Base-by-base conservation (phyloP, 2,113 vertebrate genomes). In the Oryzias woworae region DNA sequence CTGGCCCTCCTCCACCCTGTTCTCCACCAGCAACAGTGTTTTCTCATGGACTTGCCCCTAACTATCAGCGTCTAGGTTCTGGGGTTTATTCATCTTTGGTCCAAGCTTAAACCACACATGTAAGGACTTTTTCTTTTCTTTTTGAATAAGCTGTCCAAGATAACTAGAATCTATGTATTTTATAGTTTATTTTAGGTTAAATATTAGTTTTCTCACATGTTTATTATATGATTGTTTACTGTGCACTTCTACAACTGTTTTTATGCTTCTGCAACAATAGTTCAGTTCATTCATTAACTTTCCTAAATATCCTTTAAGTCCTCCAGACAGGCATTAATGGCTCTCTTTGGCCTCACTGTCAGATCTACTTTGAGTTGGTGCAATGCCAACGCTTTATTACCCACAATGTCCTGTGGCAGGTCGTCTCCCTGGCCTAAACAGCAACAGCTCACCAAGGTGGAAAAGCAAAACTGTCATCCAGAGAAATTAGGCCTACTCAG, bases 321-420 rank as follows among this genome's bases (percentile, higher is more conserved):
- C 83, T 80, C 60, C 44, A 67, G 87, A 90, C 89, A 88, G 83
- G 84, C 85, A 66, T 68, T 87, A 87, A 91, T 88, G 75, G 79
- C 59, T 84, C 73, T 64, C 60, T 51, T 31, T 80, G 76, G 78
- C 79, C 83, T 73, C 58, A 74, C 87, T 89, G 90, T 91, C 89
- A 86, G 68, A 72, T 84, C 73, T 72, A 51, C 66, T 92, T 90
- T 90, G 77, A 82, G 49, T 67, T 85, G 80, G 64, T 73, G 72
- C 55, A 36, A 64, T 62, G 77, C 83, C 76, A 72, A 59, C 36
- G 70, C 13, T 14, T 62, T 75, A 81, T 85, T 85, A 80, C 74
- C 71, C 61, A 54, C 24, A 45, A 84, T 71, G 73, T 83, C 78
- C 81, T 14, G 14, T 79, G 83, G 80, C 81, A 87, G 85, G 81